phyloP scores from a whole-genome alignment of 2,888 invertebrate species.

The Helobdella robusta region DNA sequence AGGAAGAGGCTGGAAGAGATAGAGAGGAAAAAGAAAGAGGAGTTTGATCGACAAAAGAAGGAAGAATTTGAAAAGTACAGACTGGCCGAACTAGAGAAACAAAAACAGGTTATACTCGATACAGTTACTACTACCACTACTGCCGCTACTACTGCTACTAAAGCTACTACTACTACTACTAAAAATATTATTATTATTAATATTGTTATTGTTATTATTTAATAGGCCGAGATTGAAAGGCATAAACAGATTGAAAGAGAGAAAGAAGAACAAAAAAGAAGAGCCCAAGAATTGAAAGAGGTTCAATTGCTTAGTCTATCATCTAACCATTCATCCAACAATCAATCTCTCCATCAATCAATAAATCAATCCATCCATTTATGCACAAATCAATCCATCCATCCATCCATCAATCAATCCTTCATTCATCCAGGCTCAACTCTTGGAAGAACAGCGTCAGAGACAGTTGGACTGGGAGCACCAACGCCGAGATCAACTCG shows the following conservation, averaged over 20 bases:
- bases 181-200: no score
- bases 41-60: slow-evolving; percentile 57
- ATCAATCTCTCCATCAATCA: neutral
- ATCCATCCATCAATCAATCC: neutral
- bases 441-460: slow-evolving; percentile 81
- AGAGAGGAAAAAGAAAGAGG: slow-evolving; percentile 55
- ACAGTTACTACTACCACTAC: no score
- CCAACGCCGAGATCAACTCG: slow-evolving; percentile 75
- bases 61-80: slow-evolving; percentile 90
- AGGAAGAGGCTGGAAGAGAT: slow-evolving; percentile 9
- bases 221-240: slow-evolving; percentile 61
- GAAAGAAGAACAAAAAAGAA: slow-evolving; percentile 41
- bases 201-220: no score
- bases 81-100: slow-evolving; percentile 85
- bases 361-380: neutral
- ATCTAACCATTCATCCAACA: neutral
- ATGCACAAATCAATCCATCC: neutral
- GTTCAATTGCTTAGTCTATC: neutral
- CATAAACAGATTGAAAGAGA: slow-evolving; percentile 76
- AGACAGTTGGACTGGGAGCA: slow-evolving; percentile 92
- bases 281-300: slow-evolving; percentile 2
- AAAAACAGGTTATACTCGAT: no score
- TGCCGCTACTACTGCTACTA: no score
- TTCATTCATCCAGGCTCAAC: slow-evolving; percentile 42
- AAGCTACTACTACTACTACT: no score